Base-by-base conservation (phyloP, 64 coral and sea anemone species). In the Anthopleura sola region DNA sequence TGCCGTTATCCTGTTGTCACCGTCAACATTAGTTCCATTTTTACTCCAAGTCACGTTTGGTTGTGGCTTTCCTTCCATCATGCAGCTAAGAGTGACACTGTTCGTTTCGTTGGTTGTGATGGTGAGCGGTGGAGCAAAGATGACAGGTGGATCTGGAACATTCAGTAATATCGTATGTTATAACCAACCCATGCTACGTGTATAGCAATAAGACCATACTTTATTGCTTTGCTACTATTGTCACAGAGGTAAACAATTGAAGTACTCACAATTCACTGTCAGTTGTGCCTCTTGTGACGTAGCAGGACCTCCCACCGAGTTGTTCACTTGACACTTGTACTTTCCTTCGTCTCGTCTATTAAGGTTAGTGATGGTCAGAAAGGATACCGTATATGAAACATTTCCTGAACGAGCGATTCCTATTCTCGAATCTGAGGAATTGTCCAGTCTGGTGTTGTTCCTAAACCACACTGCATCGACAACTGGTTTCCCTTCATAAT, bases 11-110 rank as follows among this genome's bases (percentile, higher is more conserved):
- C 66, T 32, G 29, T 13, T 69, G 66, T 69, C 26, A 15, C 66
- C 29, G 66, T 69, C 26, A 34, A 34, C 29, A 19, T 21, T 6
- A 9, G 1, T 33, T 44, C 76, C 76, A 47, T 79, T 33, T 48
- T 79, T 79, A 1, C 1, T 79, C 76, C 76, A 79, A 20, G 21
- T 79, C 44, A 79, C 76, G 9, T 10, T 79, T 44, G 76, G 76
- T 44, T 38, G 34, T 48, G 76, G 76, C 26, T 79, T 79, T 18
- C 76, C 76, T 79, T 79, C 76, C 20, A 44, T 44, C 76, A 79
- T 13, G 39, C 76, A 79, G n/a, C 76, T 44, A 12, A 79, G 24
- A 24, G 14, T 48, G 2, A 79, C 76, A 26, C 6, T 79, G 19
- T 79, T 38, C 17, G 37, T 48, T 79, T 79, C 76, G 24, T 79